Conservation (phyloP, 2,888 invertebrate genomes). For the Rhamphomyia laevipes region DNA sequence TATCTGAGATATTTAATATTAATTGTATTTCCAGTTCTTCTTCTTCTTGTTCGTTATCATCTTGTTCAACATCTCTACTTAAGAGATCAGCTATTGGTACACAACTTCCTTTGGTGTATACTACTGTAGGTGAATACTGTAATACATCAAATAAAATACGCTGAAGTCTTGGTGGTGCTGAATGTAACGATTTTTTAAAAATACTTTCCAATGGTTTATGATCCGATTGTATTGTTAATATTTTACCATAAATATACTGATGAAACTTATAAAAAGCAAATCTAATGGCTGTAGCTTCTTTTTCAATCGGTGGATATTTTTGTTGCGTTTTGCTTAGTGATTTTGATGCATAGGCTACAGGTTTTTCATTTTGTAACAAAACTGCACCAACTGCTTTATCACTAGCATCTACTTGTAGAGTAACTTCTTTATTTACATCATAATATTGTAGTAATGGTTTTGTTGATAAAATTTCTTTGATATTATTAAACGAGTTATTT, state of each 20-base stretch:
- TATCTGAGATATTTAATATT: background rate
- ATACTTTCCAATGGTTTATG: constrained; percentile 21
- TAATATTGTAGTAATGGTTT: constrained; percentile 20
- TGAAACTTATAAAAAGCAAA: constrained; percentile 21
- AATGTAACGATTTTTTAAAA: constrained; percentile 18
- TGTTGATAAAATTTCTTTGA: constrained; percentile 10
- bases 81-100: constrained; percentile 17
- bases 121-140: constrained; percentile 17
- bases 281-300: constrained; percentile 12
- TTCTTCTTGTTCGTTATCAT: constrained; percentile 7
- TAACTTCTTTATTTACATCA: constrained; percentile 18
- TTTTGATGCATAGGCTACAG: constrained; percentile 27
- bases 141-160: constrained; percentile 19
- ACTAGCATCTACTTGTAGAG: constrained; percentile 17
- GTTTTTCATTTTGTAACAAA: constrained; percentile 25
- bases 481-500: constrained; percentile 1
- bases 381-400: constrained; percentile 22
- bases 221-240: constrained; percentile 19
- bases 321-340: constrained; percentile 17
- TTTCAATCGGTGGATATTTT: constrained; percentile 11
- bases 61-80: constrained; percentile 13
- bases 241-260: background rate
- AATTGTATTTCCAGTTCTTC: constrained; percentile 4
- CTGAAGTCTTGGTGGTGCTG: constrained; percentile 18
- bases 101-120: constrained; percentile 19